phyloP scores from a whole-genome alignment of 2,797 vertebrate species.

The Sciurus vulgaris region DNA sequence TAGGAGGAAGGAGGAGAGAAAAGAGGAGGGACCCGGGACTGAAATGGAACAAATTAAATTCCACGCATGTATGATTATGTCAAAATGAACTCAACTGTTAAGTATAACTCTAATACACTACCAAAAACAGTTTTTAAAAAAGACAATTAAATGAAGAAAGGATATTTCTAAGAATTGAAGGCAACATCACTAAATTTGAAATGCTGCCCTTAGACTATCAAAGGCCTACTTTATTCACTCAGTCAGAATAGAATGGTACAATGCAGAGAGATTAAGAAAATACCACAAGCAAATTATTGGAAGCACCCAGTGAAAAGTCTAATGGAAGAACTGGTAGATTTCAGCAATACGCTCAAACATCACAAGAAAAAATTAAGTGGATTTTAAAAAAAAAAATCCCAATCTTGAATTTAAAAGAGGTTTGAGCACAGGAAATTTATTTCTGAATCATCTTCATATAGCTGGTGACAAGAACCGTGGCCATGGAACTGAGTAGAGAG shows the following conservation, averaged over 20 bases:
- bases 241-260: background rate
- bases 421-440: background rate
- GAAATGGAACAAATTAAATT: no score
- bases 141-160: background rate
- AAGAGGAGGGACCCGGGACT: no score
- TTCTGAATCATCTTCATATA: background rate
- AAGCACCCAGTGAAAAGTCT: no score
- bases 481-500: background rate
- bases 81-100: no score
- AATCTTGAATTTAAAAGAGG: background rate
- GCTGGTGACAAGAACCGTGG: background rate
- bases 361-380: background rate
- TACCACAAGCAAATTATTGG: background rate
- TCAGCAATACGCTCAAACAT: background rate
- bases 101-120: no score
- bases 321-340: background rate
- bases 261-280: background rate
- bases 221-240: background rate
- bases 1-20: no score
- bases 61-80: no score
- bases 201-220: background rate
- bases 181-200: background rate
- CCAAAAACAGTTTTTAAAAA: no score
- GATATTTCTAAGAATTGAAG: background rate
- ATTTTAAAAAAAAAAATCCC: background rate